Evolutionary conservation across 2,888 invertebrate species (phyloP).

Genomic region (Calameuta pallipes): DNA sequence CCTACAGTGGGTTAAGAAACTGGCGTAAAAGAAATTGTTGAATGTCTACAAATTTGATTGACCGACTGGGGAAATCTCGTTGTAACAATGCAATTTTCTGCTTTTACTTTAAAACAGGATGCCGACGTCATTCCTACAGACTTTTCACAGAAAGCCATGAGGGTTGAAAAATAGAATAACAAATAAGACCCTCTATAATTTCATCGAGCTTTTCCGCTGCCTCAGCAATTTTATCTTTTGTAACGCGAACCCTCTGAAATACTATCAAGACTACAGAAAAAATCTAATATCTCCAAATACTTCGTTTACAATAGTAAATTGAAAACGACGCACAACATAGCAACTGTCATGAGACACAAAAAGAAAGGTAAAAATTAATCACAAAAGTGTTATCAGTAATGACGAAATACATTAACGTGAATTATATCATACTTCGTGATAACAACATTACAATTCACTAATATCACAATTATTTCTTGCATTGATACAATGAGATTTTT

Average conservation of each 20-base stretch:
- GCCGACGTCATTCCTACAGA: too few species aligned
- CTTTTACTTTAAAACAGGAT: neutral
- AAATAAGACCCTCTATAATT: neutral
- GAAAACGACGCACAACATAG: neutral
- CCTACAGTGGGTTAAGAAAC: neutral
- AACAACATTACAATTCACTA: neutral
- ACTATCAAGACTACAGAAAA: neutral
- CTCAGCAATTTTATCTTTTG: neutral
- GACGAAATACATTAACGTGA: neutral
- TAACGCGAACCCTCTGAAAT: neutral
- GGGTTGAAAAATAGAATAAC: neutral
- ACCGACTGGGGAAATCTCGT: neutral
- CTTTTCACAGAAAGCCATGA: too few species aligned
- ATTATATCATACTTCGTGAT: neutral
- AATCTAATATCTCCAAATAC: neutral
- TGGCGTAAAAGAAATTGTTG: neutral
- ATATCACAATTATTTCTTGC: neutral
- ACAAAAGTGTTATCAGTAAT: neutral
- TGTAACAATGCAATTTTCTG: neutral
- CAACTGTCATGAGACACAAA: too few species aligned
- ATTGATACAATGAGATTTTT: neutral
- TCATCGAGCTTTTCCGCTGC: neutral
- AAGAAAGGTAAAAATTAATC: neutral
- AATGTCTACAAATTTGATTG: neutral
- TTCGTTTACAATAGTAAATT: neutral